A percentile compares a stretch with the other conserved stretches of the same genome.
Evolutionary conservation across 2,888 invertebrate species (phyloP).

Genomic region (Drosophila tanythrix): DNA sequence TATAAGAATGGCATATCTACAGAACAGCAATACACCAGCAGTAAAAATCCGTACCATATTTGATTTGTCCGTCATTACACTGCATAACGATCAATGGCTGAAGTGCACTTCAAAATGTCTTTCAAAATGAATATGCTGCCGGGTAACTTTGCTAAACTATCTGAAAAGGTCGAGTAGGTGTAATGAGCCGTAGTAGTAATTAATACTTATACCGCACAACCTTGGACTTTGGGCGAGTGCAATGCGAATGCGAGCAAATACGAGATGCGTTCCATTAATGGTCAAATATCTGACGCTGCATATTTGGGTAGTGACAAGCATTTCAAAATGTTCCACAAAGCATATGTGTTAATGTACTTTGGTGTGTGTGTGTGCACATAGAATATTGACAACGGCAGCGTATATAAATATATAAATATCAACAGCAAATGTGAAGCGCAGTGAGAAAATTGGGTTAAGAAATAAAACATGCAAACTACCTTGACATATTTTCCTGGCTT

Average conservation of each 20-base stretch:
- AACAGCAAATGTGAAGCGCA: slow-evolving; percentile 31
- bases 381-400: slow-evolving; percentile 26
- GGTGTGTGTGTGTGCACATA: slow-evolving; percentile 10
- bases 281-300: slow-evolving; percentile 28
- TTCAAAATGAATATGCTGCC: background rate
- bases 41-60: background rate
- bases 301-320: slow-evolving; percentile 10
- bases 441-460: slow-evolving; percentile 71
- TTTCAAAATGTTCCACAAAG: slow-evolving; percentile 14
- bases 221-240: slow-evolving; percentile 46
- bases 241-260: slow-evolving; percentile 18
- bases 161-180: slow-evolving; percentile 14
- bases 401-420: slow-evolving; percentile 16
- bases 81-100: background rate
- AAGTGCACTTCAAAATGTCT: background rate
- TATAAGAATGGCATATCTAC: background rate
- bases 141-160: background rate
- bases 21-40: background rate
- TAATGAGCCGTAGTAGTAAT: background rate
- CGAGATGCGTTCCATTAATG: slow-evolving; percentile 45
- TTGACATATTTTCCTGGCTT: slow-evolving; percentile 66
- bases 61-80: background rate
- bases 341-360: background rate
- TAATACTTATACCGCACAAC: slow-evolving; percentile 32
- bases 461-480: slow-evolving; percentile 77